Percentiles rank a stretch among this genome's conserved stretches.
These are phyloP conservation scores for Hetaerina titia DNA, from an alignment of 2,888 invertebrate genomes.

Conservation along the genomic window DNA sequence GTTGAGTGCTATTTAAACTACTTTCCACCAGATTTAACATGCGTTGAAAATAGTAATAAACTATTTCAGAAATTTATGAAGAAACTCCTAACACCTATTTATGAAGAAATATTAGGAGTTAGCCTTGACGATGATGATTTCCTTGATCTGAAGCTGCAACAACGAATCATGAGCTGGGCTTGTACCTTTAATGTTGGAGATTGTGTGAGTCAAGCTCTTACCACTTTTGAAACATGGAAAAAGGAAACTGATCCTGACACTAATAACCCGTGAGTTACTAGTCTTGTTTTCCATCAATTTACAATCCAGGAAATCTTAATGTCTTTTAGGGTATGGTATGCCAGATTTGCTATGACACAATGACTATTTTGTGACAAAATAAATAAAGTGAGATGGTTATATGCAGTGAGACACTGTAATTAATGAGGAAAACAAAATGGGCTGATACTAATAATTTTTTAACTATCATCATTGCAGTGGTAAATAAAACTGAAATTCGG, in stretches of 20 bases:
- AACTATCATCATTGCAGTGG: too few relatives aligned
- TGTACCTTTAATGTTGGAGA: constrained; percentile 83
- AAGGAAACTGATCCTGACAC: constrained; percentile 79
- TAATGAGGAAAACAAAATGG: too few relatives aligned
- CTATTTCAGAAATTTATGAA: constrained; percentile 82
- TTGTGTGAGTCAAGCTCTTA: constrained; percentile 82
- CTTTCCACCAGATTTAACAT: not conserved
- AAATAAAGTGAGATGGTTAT: too few relatives aligned
- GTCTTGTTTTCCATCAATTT: too few relatives aligned
- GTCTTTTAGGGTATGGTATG: too few relatives aligned
- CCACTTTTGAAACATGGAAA: constrained; percentile 83
- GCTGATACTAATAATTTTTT: too few relatives aligned
- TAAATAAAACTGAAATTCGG: too few relatives aligned
- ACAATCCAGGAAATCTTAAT: too few relatives aligned
- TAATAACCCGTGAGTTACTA: constrained; percentile 80
- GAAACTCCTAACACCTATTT: constrained; percentile 82
- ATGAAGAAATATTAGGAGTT: constrained; percentile 78
- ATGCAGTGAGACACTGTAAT: too few relatives aligned
- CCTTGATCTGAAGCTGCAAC: constrained; percentile 79
- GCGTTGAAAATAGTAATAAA: not conserved
- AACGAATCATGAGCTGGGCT: constrained; percentile 81
- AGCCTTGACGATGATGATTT: constrained; percentile 78
- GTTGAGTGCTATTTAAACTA: too few relatives aligned
- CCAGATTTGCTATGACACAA: too few relatives aligned
- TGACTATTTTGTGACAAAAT: too few relatives aligned